Conservation (phyloP, 2,113 vertebrate genomes). For the Mus spicilegus region DNA sequence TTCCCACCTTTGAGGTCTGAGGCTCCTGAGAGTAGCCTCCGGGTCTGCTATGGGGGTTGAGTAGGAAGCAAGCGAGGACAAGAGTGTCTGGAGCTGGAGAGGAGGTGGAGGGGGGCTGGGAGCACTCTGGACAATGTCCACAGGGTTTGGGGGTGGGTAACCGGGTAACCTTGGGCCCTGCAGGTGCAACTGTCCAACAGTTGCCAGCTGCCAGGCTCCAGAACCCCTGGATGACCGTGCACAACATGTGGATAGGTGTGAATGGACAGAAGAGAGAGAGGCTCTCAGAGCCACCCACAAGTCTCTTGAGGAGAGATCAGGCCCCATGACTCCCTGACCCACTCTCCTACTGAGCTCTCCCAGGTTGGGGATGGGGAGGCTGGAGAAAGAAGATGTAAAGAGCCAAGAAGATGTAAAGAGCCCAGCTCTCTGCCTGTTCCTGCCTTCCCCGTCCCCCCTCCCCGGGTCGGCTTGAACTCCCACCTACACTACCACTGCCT, state of each 20-base stretch:
- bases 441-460: not conserved
- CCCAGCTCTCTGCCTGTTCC: rapidly evolving
- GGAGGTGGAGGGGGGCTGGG: not conserved
- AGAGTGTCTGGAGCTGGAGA: not conserved
- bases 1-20: not conserved
- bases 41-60: not conserved
- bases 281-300: not conserved
- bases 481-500: not conserved
- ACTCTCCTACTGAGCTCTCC: not conserved
- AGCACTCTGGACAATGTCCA: not conserved
- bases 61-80: not conserved
- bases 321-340: not conserved
- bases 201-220: not conserved
- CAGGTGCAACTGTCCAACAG: not conserved
- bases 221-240: not conserved
- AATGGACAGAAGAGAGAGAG: not conserved
- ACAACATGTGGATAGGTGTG: not conserved
- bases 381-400: not conserved
- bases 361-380: not conserved
- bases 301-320: not conserved
- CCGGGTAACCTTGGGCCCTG: not conserved
- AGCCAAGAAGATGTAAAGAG: not conserved
- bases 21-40: not conserved
- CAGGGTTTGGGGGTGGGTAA: not conserved
- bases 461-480: not conserved